Percentiles rank a stretch among this genome's conserved stretches.
Conservation (phyloP, 2,888 invertebrate species). For the Corythucha ciliata region DNA sequence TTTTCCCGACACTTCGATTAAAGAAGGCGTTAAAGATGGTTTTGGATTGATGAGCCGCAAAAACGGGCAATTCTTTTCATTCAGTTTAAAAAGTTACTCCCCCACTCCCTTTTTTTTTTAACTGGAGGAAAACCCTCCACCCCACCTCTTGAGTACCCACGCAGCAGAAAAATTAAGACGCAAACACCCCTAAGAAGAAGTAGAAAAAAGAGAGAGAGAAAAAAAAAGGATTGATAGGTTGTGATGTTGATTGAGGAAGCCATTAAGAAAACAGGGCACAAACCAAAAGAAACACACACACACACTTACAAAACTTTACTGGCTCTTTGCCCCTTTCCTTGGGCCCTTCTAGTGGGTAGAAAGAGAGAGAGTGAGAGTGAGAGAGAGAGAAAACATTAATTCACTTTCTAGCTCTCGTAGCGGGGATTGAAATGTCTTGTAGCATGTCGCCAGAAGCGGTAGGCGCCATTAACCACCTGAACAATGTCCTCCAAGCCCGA, state of each 20-base stretch:
- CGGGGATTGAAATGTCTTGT: constrained; percentile 22
- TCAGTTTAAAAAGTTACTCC: not conserved
- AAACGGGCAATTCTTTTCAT: constrained; percentile 13
- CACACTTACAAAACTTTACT: too few relatives aligned
- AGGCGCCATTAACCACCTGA: too few relatives aligned
- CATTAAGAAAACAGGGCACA: too few relatives aligned
- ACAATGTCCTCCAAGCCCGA: too few relatives aligned
- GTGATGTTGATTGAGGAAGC: constrained; percentile 25
- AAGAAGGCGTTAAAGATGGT: constrained; percentile 18
- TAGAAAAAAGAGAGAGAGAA: not conserved
- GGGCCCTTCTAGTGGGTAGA: too few relatives aligned
- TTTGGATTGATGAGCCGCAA: constrained; percentile 22
- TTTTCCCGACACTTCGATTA: constrained; percentile 17
- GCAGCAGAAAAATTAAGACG: constrained; percentile 25
- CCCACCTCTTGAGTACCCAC: too few relatives aligned
- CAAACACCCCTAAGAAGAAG: constrained; percentile 16
- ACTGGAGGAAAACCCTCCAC: not conserved
- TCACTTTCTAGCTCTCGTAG: too few relatives aligned
- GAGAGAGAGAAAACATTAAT: too few relatives aligned
- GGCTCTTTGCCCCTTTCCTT: too few relatives aligned
- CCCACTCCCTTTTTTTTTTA: not conserved
- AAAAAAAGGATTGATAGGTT: constrained; percentile 21
- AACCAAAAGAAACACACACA: too few relatives aligned
- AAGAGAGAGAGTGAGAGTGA: too few relatives aligned
- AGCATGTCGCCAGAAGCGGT: constrained; percentile 15